phyloP scores from a whole-genome alignment of 1,140 invertebrate genomes.

The Cotesia typhae region DNA sequence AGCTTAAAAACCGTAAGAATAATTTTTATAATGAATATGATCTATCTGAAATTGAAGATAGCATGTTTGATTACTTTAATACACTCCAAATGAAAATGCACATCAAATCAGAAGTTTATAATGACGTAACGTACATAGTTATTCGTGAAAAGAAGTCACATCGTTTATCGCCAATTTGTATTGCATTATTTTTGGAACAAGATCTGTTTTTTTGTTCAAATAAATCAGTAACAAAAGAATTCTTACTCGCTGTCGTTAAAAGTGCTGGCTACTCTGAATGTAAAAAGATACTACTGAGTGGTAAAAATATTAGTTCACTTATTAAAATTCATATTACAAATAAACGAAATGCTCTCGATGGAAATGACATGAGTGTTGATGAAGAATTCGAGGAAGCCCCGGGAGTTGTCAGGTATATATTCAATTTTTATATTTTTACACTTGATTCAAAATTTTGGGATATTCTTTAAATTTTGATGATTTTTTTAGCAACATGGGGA shows the following conservation, averaged over 20 bases:
- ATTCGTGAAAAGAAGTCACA: slow-evolving; percentile 37
- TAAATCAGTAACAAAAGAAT: slow-evolving; percentile 37
- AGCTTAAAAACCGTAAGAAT: slow-evolving; percentile 36
- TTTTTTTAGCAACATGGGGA: slow-evolving; percentile 47
- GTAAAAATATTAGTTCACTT: slow-evolving; percentile 53
- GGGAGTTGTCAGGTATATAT: not conserved
- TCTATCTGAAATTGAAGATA: slow-evolving; percentile 37
- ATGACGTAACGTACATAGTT: slow-evolving; percentile 46
- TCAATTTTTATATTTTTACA: not conserved
- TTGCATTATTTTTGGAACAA: slow-evolving; percentile 49
- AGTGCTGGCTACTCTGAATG: slow-evolving; percentile 44
- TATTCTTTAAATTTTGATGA: not conserved
- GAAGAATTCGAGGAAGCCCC: slow-evolving; percentile 28
- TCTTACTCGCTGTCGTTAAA: slow-evolving; percentile 41
- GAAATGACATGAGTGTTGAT: slow-evolving; percentile 28
- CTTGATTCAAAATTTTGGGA: not conserved
- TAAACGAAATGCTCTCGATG: slow-evolving; percentile 39
- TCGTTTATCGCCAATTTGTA: slow-evolving; percentile 36
- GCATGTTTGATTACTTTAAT: slow-evolving; percentile 40
- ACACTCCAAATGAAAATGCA: slow-evolving; percentile 38
- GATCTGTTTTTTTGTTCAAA: slow-evolving; percentile 54
- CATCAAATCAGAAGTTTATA: slow-evolving; percentile 38
- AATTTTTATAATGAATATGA: slow-evolving; percentile 1
- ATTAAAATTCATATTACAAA: slow-evolving; percentile 48
- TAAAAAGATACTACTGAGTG: slow-evolving; percentile 47